A percentile compares a stretch with the other conserved stretches of the same genome.
Conservation (phyloP, 2,797 vertebrate species). For the Diplodus puntazzo region DNA sequence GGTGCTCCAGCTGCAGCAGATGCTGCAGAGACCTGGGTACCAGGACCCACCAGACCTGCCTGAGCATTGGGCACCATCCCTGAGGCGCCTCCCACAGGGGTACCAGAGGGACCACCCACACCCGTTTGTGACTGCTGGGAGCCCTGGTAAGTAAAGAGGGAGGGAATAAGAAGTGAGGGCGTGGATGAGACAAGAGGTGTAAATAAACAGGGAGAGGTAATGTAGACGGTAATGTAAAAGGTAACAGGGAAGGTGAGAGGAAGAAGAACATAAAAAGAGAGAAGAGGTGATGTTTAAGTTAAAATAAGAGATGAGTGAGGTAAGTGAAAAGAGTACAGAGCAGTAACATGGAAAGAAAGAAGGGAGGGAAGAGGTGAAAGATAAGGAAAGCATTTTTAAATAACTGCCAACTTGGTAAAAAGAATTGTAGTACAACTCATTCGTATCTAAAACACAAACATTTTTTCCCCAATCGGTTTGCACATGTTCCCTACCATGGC, state of each 20-base stretch:
- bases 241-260: not conserved
- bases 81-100: conserved; percentile 73
- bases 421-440: not conserved
- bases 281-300: not conserved
- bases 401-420: not conserved
- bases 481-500: conserved; percentile 88
- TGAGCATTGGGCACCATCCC: conserved; percentile 84
- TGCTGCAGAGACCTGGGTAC: conserved; percentile 87
- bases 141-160: conserved; percentile 76
- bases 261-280: not conserved
- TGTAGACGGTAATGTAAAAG: not conserved
- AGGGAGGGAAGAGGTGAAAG: not conserved
- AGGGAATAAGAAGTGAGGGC: not conserved
- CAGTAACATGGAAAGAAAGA: not conserved
- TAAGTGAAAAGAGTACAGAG: not conserved
- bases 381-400: not conserved
- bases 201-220: not conserved
- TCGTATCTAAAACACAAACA: not conserved
- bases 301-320: not conserved
- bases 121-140: conserved; percentile 91
- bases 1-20: conserved; percentile 92
- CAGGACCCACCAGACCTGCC: conserved; percentile 81
- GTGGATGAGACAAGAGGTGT: not conserved
- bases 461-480: not conserved
- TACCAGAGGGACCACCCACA: conserved; percentile 72